Evolutionary conservation across 2,888 invertebrate species (phyloP).

Genomic region (Amphimallon solstitiale): DNA sequence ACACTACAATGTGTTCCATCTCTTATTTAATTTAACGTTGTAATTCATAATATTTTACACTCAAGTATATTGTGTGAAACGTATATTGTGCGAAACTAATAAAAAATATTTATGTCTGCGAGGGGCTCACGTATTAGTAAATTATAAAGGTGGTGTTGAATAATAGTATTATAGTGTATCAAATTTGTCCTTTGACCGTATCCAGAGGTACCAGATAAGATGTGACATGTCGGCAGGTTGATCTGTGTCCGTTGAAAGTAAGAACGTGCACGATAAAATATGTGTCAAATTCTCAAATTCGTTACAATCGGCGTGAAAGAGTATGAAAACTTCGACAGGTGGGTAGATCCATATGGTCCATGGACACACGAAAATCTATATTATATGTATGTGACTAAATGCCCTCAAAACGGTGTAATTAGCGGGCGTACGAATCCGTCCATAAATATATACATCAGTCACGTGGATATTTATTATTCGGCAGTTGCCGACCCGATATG

Average conservation of each 20-base stretch:
- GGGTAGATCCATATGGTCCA: slow-evolving; percentile 45
- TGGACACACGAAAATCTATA: slow-evolving; percentile 32
- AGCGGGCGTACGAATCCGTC: slow-evolving; percentile 42
- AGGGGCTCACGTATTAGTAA: not conserved
- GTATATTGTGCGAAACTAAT: too few species aligned
- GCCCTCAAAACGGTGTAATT: slow-evolving; percentile 43
- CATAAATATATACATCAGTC: slow-evolving; percentile 41
- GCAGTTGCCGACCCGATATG: slow-evolving; percentile 36
- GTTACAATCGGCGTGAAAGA: slow-evolving; percentile 36
- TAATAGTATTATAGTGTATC: not conserved
- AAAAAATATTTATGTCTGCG: too few species aligned
- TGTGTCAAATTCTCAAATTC: slow-evolving; percentile 23
- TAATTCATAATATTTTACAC: too few species aligned
- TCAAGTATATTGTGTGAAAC: too few species aligned
- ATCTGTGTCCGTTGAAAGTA: slow-evolving; percentile 10
- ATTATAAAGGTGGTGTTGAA: slow-evolving; percentile 4
- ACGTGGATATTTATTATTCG: slow-evolving; percentile 39
- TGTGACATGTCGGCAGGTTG: not conserved
- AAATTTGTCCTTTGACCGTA: slow-evolving; percentile 18
- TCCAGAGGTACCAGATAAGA: slow-evolving; percentile 15
- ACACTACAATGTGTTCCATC: too few species aligned
- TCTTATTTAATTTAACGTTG: too few species aligned
- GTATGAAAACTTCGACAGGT: slow-evolving; percentile 41
- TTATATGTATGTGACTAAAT: slow-evolving; percentile 32
- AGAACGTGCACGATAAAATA: slow-evolving; percentile 5